phyloP scores from a whole-genome alignment of 2,888 invertebrate genomes.

The Cantharis rufa region DNA sequence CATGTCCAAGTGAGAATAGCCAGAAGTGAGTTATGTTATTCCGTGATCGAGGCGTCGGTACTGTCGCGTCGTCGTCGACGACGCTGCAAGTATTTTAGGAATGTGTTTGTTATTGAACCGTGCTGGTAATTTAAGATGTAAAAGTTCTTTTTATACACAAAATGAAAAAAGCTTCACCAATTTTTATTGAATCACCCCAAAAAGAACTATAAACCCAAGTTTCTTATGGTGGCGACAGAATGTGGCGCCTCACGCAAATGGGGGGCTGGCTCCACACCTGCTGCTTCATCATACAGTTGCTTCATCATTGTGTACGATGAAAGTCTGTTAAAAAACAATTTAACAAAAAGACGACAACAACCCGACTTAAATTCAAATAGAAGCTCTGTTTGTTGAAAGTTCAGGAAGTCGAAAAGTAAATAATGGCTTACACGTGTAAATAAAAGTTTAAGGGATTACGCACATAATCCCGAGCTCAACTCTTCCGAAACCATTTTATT shows the following conservation, averaged over 20 bases:
- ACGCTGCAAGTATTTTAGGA: conserved; percentile 34
- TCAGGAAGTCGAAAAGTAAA: neutral
- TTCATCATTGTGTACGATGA: neutral
- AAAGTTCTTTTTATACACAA: neutral
- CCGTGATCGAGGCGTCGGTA: conserved; percentile 29
- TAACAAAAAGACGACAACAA: neutral
- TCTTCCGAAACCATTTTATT: neutral
- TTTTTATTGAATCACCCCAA: conserved; percentile 15
- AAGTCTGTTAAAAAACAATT: neutral
- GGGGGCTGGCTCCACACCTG: conserved; percentile 27
- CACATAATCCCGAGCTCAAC: neutral
- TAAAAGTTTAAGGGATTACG: neutral
- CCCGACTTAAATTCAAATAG: neutral
- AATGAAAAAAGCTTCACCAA: neutral
- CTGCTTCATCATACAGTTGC: conserved; percentile 16
- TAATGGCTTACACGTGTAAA: neutral
- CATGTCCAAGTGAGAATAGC: neutral
- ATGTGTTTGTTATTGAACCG: conserved; percentile 33
- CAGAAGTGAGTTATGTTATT: neutral
- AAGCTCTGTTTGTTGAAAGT: neutral
- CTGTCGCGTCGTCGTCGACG: conserved; percentile 34
- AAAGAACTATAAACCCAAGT: conserved; percentile 13
- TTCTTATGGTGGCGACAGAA: conserved; percentile 27
- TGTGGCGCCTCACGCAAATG: conserved; percentile 33
- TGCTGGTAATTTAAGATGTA: neutral